A percentile compares a stretch with the other conserved stretches of the same genome.
These are phyloP conservation scores for Dinothrombium tinctorium DNA, from an alignment of 1,140 invertebrate species.

Conservation along the genomic window DNA sequence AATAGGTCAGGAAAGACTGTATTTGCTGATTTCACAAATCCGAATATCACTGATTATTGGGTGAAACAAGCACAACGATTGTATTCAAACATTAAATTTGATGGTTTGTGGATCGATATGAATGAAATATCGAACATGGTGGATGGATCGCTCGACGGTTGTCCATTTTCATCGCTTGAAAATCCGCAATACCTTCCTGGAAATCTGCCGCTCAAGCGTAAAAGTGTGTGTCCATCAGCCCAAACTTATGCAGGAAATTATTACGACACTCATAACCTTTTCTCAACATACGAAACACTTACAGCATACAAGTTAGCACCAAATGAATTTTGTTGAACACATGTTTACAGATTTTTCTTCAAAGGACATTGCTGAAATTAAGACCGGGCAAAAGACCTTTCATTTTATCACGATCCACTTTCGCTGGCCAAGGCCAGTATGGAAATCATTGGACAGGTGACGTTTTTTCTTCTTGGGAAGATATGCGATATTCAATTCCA, in stretches of 20 bases:
- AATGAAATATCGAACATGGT: conserved; percentile 12
- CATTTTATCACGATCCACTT: conserved; percentile 57
- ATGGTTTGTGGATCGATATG: conserved; percentile 48
- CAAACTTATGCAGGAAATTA: conserved; percentile 34
- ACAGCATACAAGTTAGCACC: conserved; percentile 28
- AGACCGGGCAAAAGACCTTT: conserved; percentile 37
- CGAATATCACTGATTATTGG: conserved; percentile 46
- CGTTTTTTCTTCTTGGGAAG: conserved; percentile 19
- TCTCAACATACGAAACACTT: conserved; percentile 45
- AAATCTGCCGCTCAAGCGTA: conserved; percentile 27
- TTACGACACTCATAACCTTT: conserved; percentile 59
- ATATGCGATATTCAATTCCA: conserved; percentile 25
- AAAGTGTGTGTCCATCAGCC: conserved; percentile 62
- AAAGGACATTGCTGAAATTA: too few species aligned
- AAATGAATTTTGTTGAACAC: not conserved
- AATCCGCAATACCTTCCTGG: conserved; percentile 39
- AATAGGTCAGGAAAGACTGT: conserved; percentile 20
- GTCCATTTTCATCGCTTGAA: conserved; percentile 23
- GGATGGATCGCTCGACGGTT: conserved; percentile 13
- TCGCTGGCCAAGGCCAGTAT: conserved; percentile 47
- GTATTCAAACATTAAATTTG: conserved; percentile 36
- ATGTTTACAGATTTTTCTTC: not conserved
- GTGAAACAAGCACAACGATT: conserved; percentile 37
- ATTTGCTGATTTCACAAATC: conserved; percentile 66
- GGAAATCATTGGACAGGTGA: conserved; percentile 71